Percentiles rank a stretch among this genome's conserved stretches.
Conservation (phyloP, 2,113 vertebrate genomes). For the Atrichornis clamosus region DNA sequence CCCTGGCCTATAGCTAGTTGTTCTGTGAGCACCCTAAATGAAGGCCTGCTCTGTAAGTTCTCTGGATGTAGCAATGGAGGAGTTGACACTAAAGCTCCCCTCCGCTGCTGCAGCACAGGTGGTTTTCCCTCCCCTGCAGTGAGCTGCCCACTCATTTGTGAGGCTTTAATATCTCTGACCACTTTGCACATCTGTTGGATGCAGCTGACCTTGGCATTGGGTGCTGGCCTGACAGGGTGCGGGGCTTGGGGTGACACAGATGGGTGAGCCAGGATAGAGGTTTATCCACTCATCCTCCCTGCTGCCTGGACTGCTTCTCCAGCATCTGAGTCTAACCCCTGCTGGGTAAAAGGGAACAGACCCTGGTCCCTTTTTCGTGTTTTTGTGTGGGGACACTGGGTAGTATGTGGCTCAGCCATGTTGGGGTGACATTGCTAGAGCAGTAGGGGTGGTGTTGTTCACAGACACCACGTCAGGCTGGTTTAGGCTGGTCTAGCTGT, state of each 20-base stretch:
- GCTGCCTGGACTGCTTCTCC: not conserved
- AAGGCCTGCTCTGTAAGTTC: not conserved
- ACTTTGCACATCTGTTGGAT: not conserved
- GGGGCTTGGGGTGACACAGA: not conserved
- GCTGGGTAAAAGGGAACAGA: not conserved
- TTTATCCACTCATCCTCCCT: not conserved
- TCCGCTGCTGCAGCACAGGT: not conserved
- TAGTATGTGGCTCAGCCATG: not conserved
- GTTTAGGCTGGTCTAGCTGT: not conserved
- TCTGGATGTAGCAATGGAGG: not conserved
- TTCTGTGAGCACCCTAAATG: not conserved
- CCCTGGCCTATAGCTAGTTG: not conserved
- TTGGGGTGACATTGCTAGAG: not conserved
- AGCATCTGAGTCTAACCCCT: not conserved
- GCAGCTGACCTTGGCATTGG: not conserved
- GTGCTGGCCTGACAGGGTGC: not conserved
- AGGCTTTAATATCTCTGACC: not conserved
- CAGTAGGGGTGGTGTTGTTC: not conserved
- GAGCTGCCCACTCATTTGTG: not conserved
- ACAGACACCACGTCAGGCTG: rapidly evolving
- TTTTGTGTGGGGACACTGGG: not conserved
- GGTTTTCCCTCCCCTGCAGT: not conserved
- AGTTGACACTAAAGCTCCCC: not conserved
- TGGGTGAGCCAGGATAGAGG: rapidly evolving
- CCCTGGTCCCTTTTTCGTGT: not conserved